Percentiles rank a stretch among this genome's conserved stretches.
Evolutionary conservation across 1,140 invertebrate species (phyloP).

Genomic region (Hypothenemus hampei): DNA sequence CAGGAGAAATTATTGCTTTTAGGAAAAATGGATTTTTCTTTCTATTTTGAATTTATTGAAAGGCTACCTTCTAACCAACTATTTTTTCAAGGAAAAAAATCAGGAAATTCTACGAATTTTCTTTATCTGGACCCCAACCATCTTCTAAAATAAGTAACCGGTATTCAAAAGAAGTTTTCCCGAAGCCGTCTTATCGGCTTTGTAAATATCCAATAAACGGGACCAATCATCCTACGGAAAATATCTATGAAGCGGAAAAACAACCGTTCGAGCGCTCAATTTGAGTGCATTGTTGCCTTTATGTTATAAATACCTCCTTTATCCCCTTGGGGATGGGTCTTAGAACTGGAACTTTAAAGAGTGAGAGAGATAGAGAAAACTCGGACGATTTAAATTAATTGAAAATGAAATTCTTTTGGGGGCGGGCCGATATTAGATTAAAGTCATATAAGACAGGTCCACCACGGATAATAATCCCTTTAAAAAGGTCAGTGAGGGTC

Average conservation of each 20-base stretch:
- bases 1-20: no score
- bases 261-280: slow-evolving; percentile 29
- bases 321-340: slow-evolving; percentile 23
- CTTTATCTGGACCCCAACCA: no score
- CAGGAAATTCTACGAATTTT: no score
- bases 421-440: slow-evolving; percentile 30
- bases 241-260: slow-evolving; percentile 24
- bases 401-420: slow-evolving; percentile 34
- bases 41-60: no score
- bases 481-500: slow-evolving; percentile 17
- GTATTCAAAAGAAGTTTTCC: slow-evolving; percentile 5
- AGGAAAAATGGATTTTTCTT: no score
- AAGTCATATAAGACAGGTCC: slow-evolving; percentile 21
- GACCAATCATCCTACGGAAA: slow-evolving; percentile 19
- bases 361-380: no score
- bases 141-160: background rate
- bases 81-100: no score
- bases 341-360: slow-evolving; percentile 26
- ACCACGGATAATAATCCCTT: slow-evolving; percentile 25
- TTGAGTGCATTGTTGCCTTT: slow-evolving; percentile 37
- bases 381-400: slow-evolving; percentile 33
- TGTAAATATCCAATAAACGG: slow-evolving; percentile 24
- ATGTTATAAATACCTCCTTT: slow-evolving; percentile 35
- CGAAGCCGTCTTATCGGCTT: slow-evolving; percentile 14
- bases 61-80: no score